Evolutionary conservation across 2,797 vertebrate species (phyloP).

Genomic region (Manis javanica): DNA sequence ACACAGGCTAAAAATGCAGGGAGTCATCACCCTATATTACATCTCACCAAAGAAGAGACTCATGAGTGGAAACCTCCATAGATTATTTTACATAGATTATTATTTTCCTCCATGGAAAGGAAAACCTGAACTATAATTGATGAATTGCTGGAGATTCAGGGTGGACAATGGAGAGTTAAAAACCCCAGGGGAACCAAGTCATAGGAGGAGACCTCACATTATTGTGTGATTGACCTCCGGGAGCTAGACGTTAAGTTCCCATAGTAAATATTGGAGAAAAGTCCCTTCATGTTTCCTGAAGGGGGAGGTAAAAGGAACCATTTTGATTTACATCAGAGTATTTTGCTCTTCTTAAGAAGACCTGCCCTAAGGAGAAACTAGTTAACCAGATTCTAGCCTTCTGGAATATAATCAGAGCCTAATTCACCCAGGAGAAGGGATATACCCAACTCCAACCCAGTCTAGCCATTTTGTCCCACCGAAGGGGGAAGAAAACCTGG

Average conservation of each 20-base stretch:
- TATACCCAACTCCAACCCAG: not conserved
- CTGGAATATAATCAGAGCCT: not conserved
- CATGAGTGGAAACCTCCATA: not conserved
- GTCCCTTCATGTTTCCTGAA: not conserved
- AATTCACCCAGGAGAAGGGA: not conserved
- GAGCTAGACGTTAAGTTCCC: not conserved
- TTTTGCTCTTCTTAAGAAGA: not conserved
- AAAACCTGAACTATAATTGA: not conserved
- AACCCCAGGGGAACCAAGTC: not conserved
- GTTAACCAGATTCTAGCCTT: not conserved
- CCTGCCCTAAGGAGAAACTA: not conserved
- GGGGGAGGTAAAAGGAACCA: not conserved
- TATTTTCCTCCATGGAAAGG: not conserved
- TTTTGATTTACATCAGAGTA: not conserved
- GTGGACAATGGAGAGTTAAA: not conserved
- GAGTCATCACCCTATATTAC: not conserved
- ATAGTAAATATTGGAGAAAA: not conserved
- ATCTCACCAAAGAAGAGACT: not conserved
- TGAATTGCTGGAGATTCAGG: not conserved
- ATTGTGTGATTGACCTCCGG: not conserved
- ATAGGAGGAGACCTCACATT: not conserved
- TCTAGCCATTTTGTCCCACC: not conserved
- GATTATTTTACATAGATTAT: no score
- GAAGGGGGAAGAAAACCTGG: not conserved
- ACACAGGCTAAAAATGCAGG: not conserved